phyloP scores from a whole-genome alignment of 2,797 vertebrate species.

The Sebastes taczanowskii region DNA sequence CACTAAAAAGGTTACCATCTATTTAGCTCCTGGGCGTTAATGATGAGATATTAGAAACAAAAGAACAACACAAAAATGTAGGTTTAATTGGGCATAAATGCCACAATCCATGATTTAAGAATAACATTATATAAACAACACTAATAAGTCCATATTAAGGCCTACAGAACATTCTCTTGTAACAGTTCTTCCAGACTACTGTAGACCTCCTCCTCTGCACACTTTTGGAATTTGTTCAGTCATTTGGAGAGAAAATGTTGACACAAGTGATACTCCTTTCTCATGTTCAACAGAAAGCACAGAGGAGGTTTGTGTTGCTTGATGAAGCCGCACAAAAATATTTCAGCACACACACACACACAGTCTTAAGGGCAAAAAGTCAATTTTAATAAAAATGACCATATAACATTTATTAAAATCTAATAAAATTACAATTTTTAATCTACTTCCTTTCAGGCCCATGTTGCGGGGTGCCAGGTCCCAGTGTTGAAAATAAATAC shows the following conservation, averaged over 20 bases:
- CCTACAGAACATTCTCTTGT: background rate
- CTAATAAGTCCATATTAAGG: background rate
- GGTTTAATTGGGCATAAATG: background rate
- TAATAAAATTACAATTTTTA: conserved; percentile 85
- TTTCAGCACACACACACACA: background rate
- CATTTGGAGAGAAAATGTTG: background rate
- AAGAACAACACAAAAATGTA: background rate
- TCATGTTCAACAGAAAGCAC: background rate
- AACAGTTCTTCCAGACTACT: background rate
- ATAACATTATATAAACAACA: background rate
- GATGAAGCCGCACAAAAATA: conserved; percentile 5
- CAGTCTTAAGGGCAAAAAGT: conserved; percentile 70
- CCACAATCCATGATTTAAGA: background rate
- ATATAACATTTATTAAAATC: conserved; percentile 88
- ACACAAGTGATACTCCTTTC: background rate
- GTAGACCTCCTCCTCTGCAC: background rate
- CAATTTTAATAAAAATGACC: conserved; percentile 88
- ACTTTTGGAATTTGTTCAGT: background rate
- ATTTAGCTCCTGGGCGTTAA: background rate
- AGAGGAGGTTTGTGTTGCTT: background rate
- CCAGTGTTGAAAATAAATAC: conserved; percentile 85
- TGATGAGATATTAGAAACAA: background rate
- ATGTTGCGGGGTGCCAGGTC: conserved; percentile 69
- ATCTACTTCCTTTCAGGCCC: conserved; percentile 75
- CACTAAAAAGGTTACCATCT: background rate